Evolutionary conservation across 2,888 invertebrate species (phyloP).

Genomic region (Cyclophora albipunctata): DNA sequence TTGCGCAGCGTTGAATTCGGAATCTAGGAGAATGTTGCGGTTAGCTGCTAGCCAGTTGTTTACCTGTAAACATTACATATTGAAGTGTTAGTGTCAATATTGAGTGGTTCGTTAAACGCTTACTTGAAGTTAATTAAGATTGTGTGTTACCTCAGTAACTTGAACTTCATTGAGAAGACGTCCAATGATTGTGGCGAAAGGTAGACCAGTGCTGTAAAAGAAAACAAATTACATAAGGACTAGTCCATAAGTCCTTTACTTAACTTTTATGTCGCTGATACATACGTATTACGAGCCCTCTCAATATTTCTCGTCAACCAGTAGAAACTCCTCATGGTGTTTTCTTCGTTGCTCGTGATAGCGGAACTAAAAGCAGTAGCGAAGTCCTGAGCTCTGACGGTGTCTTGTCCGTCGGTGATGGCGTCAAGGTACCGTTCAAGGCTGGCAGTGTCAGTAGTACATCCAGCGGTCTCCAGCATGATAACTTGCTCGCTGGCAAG

Average conservation of each 20-base stretch:
- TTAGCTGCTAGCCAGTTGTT: slow-evolving; percentile 42
- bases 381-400: slow-evolving; percentile 60
- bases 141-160: slow-evolving; percentile 37
- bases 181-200: slow-evolving; percentile 40
- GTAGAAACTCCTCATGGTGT: slow-evolving; percentile 70
- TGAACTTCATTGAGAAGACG: slow-evolving; percentile 48
- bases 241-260: too few relatives aligned
- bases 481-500: slow-evolving; percentile 80
- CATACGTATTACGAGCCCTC: slow-evolving; percentile 32
- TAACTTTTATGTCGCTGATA: slow-evolving; percentile 1
- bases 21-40: slow-evolving; percentile 26
- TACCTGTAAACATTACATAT: slow-evolving; percentile 32
- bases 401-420: slow-evolving; percentile 33
- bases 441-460: slow-evolving; percentile 70
- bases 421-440: slow-evolving; percentile 40
- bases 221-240: not conserved
- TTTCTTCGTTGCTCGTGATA: slow-evolving; percentile 69
- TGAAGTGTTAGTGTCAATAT: not conserved
- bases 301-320: slow-evolving; percentile 59
- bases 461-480: slow-evolving; percentile 80
- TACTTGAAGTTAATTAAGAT: not conserved
- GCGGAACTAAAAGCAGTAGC: slow-evolving; percentile 61
- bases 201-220: slow-evolving; percentile 41
- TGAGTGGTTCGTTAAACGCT: not conserved
- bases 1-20: slow-evolving; percentile 33